Evolutionary conservation across 2,113 vertebrate genomes (phyloP), one percentile per base, ranked within the genome.

Genomic region (Lepus americanus): DNA sequence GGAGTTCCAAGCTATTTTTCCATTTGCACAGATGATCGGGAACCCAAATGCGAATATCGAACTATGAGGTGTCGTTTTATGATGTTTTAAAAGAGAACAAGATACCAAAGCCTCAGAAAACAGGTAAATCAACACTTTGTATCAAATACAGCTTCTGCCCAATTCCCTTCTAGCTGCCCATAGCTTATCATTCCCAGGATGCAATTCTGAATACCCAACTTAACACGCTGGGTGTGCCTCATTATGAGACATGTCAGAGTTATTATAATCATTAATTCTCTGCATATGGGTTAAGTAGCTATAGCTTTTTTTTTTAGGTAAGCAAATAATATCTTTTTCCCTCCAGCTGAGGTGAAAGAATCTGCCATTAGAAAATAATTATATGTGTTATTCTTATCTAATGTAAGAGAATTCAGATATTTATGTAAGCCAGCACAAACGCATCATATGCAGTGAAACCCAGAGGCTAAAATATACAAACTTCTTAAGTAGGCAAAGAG

Each of bases 1-100:
- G 25, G 89, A 74, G 33, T 66, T 74, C n/a, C n/a, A 95, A 78
- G 76, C 19, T 91, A 87, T 87, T 49, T 27, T 63, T 94, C 23
- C 63, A 73, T 29, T 55, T 81, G 10, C 73, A 85, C 25, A 90
- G 77, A 72, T 90, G 89, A 88, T 66, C 73, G 10, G 23, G 63
- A 74, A 93, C 51, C 11, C 27, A 70, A 39, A 76, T 72, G 39
- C 76, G 78, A 83, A 87, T 70, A 85, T 9, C 74, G 51, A 90
- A 86, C 36, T 1, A 74, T 81, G 63, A 66, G 22, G 51, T 87
- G 10, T 25, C 72, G 4, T 19, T 77, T 90, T 10, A 61, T 63
- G 2, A 59, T 64, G 78, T 96, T 90, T 80, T 2, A 1, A 69
- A 63, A 86, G 3, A 67, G 5, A 74, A n/a, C 3, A 72, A 89